These are phyloP conservation scores for Lipotes vexillifer DNA, from an alignment of 2,113 vertebrate species.

Conservation along the genomic window DNA sequence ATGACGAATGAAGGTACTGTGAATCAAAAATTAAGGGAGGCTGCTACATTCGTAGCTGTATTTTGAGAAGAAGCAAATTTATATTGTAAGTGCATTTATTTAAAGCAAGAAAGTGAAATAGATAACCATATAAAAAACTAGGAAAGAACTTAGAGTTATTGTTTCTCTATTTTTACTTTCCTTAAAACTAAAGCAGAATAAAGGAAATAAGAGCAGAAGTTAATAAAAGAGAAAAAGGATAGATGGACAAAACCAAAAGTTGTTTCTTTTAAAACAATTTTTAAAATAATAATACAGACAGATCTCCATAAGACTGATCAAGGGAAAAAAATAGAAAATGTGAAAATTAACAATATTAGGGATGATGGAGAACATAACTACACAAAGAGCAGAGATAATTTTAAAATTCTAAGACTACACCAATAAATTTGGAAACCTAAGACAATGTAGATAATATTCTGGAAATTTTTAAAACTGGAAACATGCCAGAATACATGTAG, in stretches of 20 bases:
- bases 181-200: not conserved
- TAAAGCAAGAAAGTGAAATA: not conserved
- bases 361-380: not conserved
- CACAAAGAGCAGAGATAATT: not conserved
- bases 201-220: not conserved
- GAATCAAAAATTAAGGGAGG: not conserved
- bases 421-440: not conserved
- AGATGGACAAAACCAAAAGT: not conserved
- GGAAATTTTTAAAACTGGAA: not conserved
- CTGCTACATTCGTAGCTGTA: not conserved
- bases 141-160: not conserved
- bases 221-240: not conserved
- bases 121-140: not conserved
- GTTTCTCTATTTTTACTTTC: not conserved
- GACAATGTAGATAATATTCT: not conserved
- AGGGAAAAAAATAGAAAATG: not conserved
- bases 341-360: not conserved
- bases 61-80: not conserved
- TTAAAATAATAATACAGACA: not conserved
- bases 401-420: not conserved
- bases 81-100: not conserved
- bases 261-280: not conserved
- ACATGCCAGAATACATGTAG: not conserved
- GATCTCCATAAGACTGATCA: not conserved
- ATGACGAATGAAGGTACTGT: not conserved